Evolutionary conservation across 2,113 vertebrate species (phyloP).

Genomic region (Climacteris rufus): DNA sequence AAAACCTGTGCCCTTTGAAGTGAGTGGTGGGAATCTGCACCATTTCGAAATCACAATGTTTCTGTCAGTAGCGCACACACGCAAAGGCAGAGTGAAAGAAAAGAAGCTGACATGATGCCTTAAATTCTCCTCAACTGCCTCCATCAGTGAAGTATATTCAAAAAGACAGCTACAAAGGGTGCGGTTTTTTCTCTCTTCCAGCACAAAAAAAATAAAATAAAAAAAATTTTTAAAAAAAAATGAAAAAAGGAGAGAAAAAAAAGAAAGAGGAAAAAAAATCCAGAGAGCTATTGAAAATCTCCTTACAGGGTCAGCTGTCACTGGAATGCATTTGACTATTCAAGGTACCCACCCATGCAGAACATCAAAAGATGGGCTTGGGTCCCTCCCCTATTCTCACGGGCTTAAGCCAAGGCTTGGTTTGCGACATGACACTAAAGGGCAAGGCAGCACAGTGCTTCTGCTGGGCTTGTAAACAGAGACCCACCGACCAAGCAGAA

Average conservation of each 20-base stretch:
- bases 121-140: background rate
- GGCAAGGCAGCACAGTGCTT: conserved; percentile 19
- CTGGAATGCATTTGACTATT: conserved; percentile 74
- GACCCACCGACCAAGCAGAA: conserved; percentile 7
- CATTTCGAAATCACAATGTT: background rate
- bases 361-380: conserved; percentile 77
- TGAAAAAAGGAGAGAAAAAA: accelerated
- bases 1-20: background rate
- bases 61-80: background rate
- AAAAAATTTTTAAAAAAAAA: no score
- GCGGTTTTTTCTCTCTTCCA: background rate
- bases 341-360: conserved; percentile 76
- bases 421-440: background rate
- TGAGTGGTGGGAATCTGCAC: conserved; percentile 32
- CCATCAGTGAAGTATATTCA: conserved; percentile 36
- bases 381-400: conserved; percentile 63
- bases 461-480: conserved; percentile 33
- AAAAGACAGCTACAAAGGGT: background rate
- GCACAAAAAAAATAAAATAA: background rate
- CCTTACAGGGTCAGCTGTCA: conserved; percentile 72
- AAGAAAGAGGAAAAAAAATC: background rate
- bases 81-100: background rate
- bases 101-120: conserved; percentile 27
- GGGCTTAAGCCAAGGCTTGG: conserved; percentile 23
- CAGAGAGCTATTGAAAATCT: conserved; percentile 65